These are phyloP conservation scores for Temnothorax ravouxi DNA, from an alignment of 2,888 invertebrate genomes.

Conservation along the genomic window DNA sequence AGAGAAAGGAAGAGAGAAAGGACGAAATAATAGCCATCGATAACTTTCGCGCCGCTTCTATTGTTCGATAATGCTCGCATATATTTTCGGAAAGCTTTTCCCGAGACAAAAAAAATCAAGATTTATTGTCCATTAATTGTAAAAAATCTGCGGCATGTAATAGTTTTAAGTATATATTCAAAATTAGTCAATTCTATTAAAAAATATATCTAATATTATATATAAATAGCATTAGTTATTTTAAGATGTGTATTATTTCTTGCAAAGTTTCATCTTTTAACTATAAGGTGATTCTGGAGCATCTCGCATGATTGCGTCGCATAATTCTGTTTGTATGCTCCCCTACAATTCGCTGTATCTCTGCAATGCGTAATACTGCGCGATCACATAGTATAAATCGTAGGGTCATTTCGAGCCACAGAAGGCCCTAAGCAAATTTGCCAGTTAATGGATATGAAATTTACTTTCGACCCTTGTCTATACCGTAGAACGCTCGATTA, in stretches of 20 bases:
- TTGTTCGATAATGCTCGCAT: slow-evolving; percentile 49
- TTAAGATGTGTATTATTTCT: not conserved
- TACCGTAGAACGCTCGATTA: slow-evolving; percentile 67
- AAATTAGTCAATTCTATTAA: not conserved
- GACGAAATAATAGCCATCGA: slow-evolving; percentile 39
- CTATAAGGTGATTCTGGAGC: not conserved
- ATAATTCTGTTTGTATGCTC: slow-evolving; percentile 4
- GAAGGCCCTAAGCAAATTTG: slow-evolving; percentile 50
- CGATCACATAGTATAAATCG: slow-evolving; percentile 22
- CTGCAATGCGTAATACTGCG: slow-evolving; percentile 19
- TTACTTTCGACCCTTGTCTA: slow-evolving; percentile 29
- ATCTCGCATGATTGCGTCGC: not conserved
- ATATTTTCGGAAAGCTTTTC: slow-evolving; percentile 35
- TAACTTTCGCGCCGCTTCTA: slow-evolving; percentile 47
- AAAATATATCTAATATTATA: slow-evolving; percentile 1
- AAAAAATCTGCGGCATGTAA: not conserved
- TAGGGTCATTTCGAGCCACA: slow-evolving; percentile 10
- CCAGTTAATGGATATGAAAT: slow-evolving; percentile 50
- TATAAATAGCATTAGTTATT: not conserved
- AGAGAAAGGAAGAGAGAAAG: slow-evolving; percentile 22
- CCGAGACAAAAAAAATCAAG: slow-evolving; percentile 10
- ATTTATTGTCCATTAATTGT: not conserved
- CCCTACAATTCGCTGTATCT: slow-evolving; percentile 7
- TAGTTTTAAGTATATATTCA: not conserved
- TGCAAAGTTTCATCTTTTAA: not conserved